Percentiles rank a stretch among this genome's conserved stretches.
phyloP scores from a whole-genome alignment of 1,140 invertebrate species.

The Diprion similis region DNA sequence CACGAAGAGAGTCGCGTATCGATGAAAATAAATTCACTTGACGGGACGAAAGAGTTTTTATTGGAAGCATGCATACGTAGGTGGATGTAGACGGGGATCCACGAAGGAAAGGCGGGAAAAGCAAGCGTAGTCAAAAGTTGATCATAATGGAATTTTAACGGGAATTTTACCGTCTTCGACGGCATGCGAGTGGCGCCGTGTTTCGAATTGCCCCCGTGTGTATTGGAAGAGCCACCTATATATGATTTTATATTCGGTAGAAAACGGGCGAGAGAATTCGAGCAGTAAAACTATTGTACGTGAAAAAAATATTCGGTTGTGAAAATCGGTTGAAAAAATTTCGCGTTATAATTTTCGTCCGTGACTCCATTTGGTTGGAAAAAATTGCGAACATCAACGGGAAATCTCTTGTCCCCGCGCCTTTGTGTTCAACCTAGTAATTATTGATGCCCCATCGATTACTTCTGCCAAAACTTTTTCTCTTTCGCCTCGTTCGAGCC shows the following conservation, averaged over 20 bases:
- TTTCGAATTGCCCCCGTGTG: conserved; percentile 39
- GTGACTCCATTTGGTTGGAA: conserved; percentile 9
- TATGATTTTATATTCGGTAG: conserved; percentile 10
- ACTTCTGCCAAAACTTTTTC: conserved; percentile 35
- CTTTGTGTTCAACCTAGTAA: conserved; percentile 19
- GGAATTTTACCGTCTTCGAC: conserved; percentile 39
- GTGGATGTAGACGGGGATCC: not conserved
- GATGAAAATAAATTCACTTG: not conserved
- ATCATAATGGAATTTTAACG: conserved; percentile 53
- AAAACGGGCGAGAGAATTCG: not conserved
- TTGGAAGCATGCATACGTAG: not conserved
- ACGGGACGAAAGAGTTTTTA: not conserved
- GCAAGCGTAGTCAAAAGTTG: conserved; percentile 26
- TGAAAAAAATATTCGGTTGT: not conserved
- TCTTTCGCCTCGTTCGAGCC: not conserved
- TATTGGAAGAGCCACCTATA: conserved; percentile 10
- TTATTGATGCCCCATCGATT: conserved; percentile 31
- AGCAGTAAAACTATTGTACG: not conserved
- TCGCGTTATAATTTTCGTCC: conserved; percentile 23
- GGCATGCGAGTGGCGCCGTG: not conserved
- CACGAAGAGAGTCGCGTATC: not conserved
- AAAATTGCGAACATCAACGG: conserved; percentile 11
- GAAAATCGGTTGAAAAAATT: conserved; percentile 14
- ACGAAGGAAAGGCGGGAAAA: not conserved
- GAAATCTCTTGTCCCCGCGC: conserved; percentile 22